Base-by-base conservation (phyloP, 2,797 vertebrate species). In the Hemibagrus guttatus region DNA sequence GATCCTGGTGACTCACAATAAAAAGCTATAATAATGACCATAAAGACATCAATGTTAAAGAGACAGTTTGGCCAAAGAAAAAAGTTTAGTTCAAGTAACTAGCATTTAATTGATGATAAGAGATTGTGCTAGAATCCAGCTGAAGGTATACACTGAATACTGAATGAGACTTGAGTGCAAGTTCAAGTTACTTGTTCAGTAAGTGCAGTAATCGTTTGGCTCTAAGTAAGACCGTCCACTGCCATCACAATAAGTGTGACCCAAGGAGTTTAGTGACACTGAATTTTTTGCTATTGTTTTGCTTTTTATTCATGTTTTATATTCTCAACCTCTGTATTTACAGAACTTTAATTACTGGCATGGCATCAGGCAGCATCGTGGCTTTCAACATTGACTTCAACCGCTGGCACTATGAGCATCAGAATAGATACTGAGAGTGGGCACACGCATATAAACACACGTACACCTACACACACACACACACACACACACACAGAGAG, bases 311-410 rank as follows among this genome's bases (percentile, higher is more conserved):
- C 0, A 17, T 81, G 58, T 1, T 61, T 56, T 19, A 19, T 82
- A 9, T 79, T 28, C 56, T 81, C 6, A 11, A 4, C 74, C 1
- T 84, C 17, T 85, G 13, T 86, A n/a, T 85, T 81, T 83, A 52
- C 92, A 99, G 98, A 96, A 99, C 98, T 89, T 95, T 99, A 94
- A 98, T 99, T 92, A 99, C 98, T 4, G 98, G 98, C 92, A 99
- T 99, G 98, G 97, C 98, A 84, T 99, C 98, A 80, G 98, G 98
- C 87, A 99, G 98, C 92, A 98, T 99, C 8, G 98, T 99, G 94
- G 98, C 98, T 87, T 99, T 99, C 93, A 99, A 99, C 95, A 99
- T 99, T 91, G 98, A 99, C 95, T 99, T 99, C 95, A 99, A 99
- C 94, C 96, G 98, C 90, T 99, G 98, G 98, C 98, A 99, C 94